Evolutionary conservation across 2,888 invertebrate species (phyloP).

Genomic region (Galeruca laticollis): DNA sequence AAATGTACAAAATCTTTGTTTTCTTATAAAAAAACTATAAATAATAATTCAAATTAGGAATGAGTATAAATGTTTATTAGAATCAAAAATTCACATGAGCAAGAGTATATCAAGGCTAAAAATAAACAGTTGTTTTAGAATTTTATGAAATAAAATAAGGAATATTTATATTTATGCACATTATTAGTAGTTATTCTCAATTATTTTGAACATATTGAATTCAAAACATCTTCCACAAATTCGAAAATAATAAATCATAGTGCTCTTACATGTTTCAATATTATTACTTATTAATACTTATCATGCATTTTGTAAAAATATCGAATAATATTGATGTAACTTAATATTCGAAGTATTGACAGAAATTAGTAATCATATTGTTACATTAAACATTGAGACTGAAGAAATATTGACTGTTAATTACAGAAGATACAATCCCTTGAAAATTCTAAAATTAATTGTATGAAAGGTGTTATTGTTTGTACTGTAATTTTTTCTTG

Average conservation of each 20-base stretch:
- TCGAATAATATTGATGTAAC: too few relatives aligned
- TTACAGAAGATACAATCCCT: too few relatives aligned
- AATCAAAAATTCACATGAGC: constrained; percentile 15
- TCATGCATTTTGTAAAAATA: too few relatives aligned
- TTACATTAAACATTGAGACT: too few relatives aligned
- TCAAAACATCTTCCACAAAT: neutral
- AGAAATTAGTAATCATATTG: neutral
- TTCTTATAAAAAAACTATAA: constrained; percentile 42
- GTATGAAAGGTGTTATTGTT: too few relatives aligned
- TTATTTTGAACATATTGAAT: constrained; percentile 11
- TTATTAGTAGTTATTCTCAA: constrained; percentile 34
- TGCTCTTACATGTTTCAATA: neutral
- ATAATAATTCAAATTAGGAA: constrained; percentile 38
- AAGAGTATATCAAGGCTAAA: too few relatives aligned
- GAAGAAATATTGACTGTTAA: too few relatives aligned
- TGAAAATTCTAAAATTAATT: too few relatives aligned
- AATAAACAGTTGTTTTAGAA: too few relatives aligned
- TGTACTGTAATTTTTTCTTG: too few relatives aligned
- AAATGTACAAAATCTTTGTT: constrained; percentile 55
- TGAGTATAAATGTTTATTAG: constrained; percentile 21
- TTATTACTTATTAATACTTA: neutral
- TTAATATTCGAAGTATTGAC: neutral
- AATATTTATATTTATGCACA: constrained; percentile 55
- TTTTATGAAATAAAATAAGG: constrained; percentile 41
- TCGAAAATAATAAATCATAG: too few relatives aligned